Percentiles rank a stretch among this genome's conserved stretches.
phyloP scores from a whole-genome alignment of 2,113 vertebrate genomes.

The Fregata magnificens region DNA sequence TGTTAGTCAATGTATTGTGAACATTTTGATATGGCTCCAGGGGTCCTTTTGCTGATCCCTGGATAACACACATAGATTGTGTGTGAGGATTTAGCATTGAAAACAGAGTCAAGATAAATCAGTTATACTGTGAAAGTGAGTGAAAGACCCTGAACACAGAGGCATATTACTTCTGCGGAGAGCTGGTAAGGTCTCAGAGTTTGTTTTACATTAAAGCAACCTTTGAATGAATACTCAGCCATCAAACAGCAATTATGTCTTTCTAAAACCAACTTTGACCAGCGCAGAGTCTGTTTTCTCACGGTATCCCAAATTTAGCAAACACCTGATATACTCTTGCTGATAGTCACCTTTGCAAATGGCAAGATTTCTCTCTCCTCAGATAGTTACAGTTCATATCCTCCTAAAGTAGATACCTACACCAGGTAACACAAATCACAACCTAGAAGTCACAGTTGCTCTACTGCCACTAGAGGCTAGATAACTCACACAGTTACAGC shows the following conservation, averaged over 20 bases:
- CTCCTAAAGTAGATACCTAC: background rate
- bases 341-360: background rate
- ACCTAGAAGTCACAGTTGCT: background rate
- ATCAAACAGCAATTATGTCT: background rate
- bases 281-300: background rate
- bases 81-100: background rate
- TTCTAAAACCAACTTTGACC: background rate
- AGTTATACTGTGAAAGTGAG: too few species aligned
- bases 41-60: background rate
- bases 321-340: background rate
- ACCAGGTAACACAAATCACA: background rate
- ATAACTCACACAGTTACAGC: background rate
- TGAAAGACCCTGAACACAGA: background rate
- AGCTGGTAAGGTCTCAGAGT: background rate
- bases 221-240: background rate
- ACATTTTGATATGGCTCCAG: background rate
- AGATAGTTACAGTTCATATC: background rate
- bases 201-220: background rate
- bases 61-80: background rate
- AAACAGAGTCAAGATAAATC: background rate
- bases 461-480: background rate
- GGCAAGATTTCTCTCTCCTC: background rate
- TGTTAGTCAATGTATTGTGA: background rate
- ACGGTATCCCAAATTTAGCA: background rate
- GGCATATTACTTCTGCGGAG: background rate